Conservation (phyloP, 2,888 invertebrate species). For the Napeogenes sylphis region DNA sequence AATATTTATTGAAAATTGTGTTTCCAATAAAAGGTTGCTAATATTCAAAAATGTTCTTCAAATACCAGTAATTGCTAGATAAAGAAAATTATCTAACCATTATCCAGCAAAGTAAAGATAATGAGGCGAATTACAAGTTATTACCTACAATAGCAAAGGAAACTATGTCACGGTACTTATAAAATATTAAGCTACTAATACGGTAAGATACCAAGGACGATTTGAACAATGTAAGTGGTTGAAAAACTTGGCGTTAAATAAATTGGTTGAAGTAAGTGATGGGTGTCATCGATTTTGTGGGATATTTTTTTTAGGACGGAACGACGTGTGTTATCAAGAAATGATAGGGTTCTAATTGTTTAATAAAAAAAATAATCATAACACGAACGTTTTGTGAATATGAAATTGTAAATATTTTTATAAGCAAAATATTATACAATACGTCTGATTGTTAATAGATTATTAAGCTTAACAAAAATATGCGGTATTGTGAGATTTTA, state of each 20-base stretch:
- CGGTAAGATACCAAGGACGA: not conserved
- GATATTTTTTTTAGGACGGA: not conserved
- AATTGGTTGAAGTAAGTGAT: not conserved
- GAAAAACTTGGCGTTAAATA: not conserved
- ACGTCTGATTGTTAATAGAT: too few relatives aligned
- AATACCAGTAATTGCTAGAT: constrained; percentile 1
- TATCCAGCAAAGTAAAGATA: constrained; percentile 22
- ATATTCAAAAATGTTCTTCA: not conserved
- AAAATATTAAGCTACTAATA: constrained; percentile 13
- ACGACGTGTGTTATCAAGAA: not conserved
- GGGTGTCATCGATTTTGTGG: not conserved
- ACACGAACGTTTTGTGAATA: too few relatives aligned
- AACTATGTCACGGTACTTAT: constrained; percentile 18
- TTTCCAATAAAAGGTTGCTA: not conserved
- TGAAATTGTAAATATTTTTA: too few relatives aligned
- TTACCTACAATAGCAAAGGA: constrained; percentile 12
- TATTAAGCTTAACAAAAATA: too few relatives aligned
- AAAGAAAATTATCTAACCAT: constrained; percentile 18
- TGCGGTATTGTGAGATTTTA: not conserved
- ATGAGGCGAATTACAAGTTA: constrained; percentile 20
- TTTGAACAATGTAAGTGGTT: not conserved
- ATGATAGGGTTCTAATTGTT: too few relatives aligned
- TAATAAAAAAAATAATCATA: too few relatives aligned
- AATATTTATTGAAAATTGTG: not conserved
- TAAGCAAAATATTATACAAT: too few relatives aligned